phyloP scores from a whole-genome alignment of 2,888 invertebrate genomes.

The Julus scandinavius region DNA sequence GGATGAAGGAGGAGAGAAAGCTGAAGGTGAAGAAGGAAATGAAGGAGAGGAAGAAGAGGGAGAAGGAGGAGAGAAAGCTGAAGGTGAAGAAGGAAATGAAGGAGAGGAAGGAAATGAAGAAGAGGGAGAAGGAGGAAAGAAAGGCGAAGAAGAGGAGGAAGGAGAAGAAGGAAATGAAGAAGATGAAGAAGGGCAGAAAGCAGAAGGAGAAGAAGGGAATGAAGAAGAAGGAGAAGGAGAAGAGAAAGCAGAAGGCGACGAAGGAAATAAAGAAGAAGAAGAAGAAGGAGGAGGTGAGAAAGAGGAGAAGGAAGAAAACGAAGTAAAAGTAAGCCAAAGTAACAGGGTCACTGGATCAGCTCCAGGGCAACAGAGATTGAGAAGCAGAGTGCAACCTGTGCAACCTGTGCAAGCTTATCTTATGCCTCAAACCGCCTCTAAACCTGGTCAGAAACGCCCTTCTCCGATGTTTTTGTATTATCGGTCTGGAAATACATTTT shows the following conservation, averaged over 20 bases:
- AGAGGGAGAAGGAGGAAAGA: not conserved
- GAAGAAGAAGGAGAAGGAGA: constrained; percentile 60
- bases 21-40: not conserved
- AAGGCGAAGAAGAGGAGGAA: constrained; percentile 7
- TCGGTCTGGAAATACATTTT: constrained; percentile 40
- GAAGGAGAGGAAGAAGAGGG: not conserved
- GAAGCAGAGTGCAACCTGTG: not conserved
- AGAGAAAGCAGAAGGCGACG: not conserved
- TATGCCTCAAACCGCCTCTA: constrained; percentile 36
- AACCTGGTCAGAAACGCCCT: not conserved
- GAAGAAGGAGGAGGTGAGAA: constrained; percentile 55
- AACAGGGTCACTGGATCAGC: not conserved
- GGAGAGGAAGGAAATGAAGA: not conserved
- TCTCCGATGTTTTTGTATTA: constrained; percentile 33
- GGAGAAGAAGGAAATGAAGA: constrained; percentile 22
- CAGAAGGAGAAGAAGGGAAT: constrained; percentile 61
- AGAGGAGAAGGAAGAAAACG: constrained; percentile 57
- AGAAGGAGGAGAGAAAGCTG: not conserved
- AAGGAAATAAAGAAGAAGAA: constrained; percentile 57
- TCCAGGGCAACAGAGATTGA: not conserved
- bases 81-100: not conserved
- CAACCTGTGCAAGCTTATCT: constrained; percentile 35
- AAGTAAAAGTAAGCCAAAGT: constrained; percentile 58
- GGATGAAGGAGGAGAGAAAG: not conserved
- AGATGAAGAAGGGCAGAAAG: constrained; percentile 1